Percentiles rank a stretch among this genome's conserved stretches.
These are phyloP conservation scores for Pseudopipra pipra DNA, from an alignment of 2,113 vertebrate genomes.

Conservation along the genomic window DNA sequence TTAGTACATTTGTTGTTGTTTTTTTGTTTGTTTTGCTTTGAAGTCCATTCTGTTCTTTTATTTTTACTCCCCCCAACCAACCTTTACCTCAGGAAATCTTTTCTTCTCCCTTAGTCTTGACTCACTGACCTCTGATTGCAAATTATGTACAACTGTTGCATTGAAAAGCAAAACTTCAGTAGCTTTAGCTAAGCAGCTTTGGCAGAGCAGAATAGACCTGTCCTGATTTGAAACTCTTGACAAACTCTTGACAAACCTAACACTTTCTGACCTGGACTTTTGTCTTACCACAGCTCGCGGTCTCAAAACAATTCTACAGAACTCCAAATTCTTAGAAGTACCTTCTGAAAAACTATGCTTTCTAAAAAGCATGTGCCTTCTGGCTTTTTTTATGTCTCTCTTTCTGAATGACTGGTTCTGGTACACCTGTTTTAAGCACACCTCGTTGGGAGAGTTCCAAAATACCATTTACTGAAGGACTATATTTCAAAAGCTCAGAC, in stretches of 20 bases:
- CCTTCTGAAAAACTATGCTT: background rate
- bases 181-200: background rate
- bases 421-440: background rate
- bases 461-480: background rate
- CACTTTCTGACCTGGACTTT: background rate
- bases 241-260: background rate
- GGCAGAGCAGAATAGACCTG: background rate
- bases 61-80: background rate
- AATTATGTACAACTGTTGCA: background rate
- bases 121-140: background rate
- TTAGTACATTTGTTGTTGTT: background rate
- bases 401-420: background rate
- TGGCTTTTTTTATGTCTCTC: background rate
- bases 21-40: too few species aligned
- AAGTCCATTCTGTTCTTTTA: background rate
- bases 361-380: background rate
- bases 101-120: background rate
- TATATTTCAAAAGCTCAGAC: background rate
- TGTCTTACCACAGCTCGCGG: background rate
- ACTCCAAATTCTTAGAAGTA: background rate
- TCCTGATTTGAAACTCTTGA: background rate
- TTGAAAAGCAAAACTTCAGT: background rate
- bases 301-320: background rate
- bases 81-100: background rate
- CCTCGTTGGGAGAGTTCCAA: background rate